Conservation (phyloP, 2,888 invertebrate genomes). For the Caenorhabditis imperialis region DNA sequence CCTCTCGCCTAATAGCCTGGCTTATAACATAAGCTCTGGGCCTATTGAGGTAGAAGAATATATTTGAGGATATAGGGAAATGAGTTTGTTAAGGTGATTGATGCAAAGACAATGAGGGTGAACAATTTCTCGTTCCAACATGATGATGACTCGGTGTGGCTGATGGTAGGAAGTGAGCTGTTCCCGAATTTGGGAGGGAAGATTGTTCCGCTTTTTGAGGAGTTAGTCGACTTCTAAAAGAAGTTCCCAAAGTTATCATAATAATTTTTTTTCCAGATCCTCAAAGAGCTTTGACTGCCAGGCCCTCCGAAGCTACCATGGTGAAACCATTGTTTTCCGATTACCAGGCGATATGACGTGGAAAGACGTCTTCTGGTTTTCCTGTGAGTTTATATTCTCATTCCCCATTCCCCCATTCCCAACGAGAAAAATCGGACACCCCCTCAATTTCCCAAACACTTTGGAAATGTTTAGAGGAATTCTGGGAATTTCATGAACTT, state of each 20-base stretch:
- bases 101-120: slow-evolving; percentile 76
- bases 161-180: slow-evolving; percentile 77
- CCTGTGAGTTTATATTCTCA: too few relatives aligned
- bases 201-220: slow-evolving; percentile 75
- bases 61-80: background rate
- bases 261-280: slow-evolving; percentile 58
- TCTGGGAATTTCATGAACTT: too few relatives aligned
- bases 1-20: slow-evolving; percentile 65
- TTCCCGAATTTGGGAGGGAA: slow-evolving; percentile 74
- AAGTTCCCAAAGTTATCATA: background rate
- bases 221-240: slow-evolving; percentile 57
- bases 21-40: slow-evolving; percentile 70
- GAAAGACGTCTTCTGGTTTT: slow-evolving; percentile 67
- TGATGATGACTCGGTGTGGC: slow-evolving; percentile 76
- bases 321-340: slow-evolving; percentile 72
- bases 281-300: slow-evolving; percentile 72
- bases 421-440: too few relatives aligned
- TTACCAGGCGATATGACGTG: slow-evolving; percentile 74
- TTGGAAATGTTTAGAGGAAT: too few relatives aligned
- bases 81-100: slow-evolving; percentile 65
- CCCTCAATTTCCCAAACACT: too few relatives aligned
- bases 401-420: too few relatives aligned
- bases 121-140: slow-evolving; percentile 71
- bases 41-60: slow-evolving; percentile 62
- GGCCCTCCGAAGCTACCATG: slow-evolving; percentile 72